These are phyloP conservation scores for Gymnocephalus cernua DNA, from an alignment of 2,113 vertebrate genomes.

Conservation along the genomic window DNA sequence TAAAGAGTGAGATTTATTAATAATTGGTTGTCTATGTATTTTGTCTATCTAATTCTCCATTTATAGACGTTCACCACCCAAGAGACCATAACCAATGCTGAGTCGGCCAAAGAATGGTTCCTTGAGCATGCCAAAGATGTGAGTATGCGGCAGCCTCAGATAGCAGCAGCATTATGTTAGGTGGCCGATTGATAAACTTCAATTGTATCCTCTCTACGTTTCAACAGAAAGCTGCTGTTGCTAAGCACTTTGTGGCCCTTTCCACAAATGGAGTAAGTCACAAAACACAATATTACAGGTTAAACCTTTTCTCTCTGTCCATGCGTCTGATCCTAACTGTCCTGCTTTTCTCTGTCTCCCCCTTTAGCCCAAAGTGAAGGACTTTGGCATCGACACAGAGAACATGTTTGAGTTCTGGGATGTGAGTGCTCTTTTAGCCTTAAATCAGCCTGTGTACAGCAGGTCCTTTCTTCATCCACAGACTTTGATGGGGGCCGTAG, in stretches of 20 bases:
- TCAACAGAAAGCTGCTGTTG: constrained; percentile 89
- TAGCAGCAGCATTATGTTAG: background rate
- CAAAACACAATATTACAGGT: background rate
- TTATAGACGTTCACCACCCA: constrained; percentile 98
- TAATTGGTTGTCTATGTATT: background rate
- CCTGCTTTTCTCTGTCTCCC: constrained; percentile 35
- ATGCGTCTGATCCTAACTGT: background rate
- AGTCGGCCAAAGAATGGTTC: constrained; percentile 97
- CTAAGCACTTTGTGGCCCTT: constrained; percentile 97
- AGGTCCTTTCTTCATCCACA: background rate
- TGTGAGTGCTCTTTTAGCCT: constrained; percentile 84
- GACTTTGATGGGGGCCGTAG: constrained; percentile 27
- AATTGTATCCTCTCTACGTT: background rate
- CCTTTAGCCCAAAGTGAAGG: constrained; percentile 94
- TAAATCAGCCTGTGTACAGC: constrained; percentile 25
- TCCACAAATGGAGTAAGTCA: constrained; percentile 96
- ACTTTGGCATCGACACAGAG: constrained; percentile 95
- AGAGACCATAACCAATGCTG: constrained; percentile 98
- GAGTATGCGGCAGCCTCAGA: constrained; percentile 73
- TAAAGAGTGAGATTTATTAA: no score
- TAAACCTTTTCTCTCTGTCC: background rate
- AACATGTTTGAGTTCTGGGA: constrained; percentile 99
- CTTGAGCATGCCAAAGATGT: constrained; percentile 91
- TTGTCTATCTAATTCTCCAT: constrained; percentile 5
- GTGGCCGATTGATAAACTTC: background rate